Evolutionary conservation across 2,888 invertebrate species (phyloP), one percentile per base, ranked within the genome.

Genomic region (Nemapogon koenigi): DNA sequence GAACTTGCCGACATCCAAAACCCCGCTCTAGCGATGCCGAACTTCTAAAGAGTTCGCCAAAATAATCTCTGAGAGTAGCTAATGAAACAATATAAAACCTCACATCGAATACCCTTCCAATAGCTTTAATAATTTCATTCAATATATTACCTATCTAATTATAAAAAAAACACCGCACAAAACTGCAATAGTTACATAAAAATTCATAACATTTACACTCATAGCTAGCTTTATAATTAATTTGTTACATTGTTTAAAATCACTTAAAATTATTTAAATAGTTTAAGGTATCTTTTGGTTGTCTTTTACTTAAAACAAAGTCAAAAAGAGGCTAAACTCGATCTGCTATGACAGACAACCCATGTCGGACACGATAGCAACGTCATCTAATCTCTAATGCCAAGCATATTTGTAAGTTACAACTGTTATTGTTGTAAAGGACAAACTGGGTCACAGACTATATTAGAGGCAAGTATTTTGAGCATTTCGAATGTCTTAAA

Each of bases 61-160:
- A 16, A 31, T 16, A 31, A 31, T 6, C 22, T 10, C 22, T 6
- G 6, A 6, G 22, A 6, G 6, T 7, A 22, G 22, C 10, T 10
- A 7, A 22, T 10, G 22, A 10, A 10, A 10, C 22, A 22, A 22
- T 11, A 28, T 19, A 33, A 16, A 16, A 31, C n/a, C 31, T 8
- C 32, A 6, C 33, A n/a, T 33, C 33, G 18, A 10, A 33, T n/a
- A n/a, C n/a, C 33, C 19, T 11, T 61, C 65, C 68, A 59, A 59
- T 61, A 66, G 63, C 68, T 64, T 68, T 69, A 71, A 69, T 72
- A 68, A 75, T 75, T 73, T 73, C 76, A 71, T 79, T 78, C 76
- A 78, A 78, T 78, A 78, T 78, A 78, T 79, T 78, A 76, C 80
- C 80, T 80, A 80, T 75, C 80, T 80, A 80, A 75, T 73, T 79